Conservation (phyloP, 2,113 vertebrate species). For the Corydoras maculifer region DNA sequence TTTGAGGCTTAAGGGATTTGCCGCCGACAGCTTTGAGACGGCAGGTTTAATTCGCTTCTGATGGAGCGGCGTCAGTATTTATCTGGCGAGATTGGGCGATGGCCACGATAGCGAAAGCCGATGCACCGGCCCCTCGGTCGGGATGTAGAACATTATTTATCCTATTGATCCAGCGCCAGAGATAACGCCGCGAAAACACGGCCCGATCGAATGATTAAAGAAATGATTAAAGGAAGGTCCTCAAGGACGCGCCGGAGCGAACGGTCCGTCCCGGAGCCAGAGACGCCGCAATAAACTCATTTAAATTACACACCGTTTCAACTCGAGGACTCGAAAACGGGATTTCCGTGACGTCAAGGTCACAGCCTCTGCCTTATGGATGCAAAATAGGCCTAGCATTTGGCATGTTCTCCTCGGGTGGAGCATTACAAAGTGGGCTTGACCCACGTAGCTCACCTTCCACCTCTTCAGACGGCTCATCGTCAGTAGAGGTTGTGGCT, state of each 20-base stretch:
- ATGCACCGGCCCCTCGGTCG: constrained; percentile 12
- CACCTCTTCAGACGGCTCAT: too few relatives aligned
- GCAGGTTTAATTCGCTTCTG: constrained; percentile 1
- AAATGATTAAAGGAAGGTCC: constrained; percentile 35
- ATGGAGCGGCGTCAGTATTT: constrained; percentile 17
- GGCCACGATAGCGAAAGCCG: constrained; percentile 27
- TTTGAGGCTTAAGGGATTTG: neutral
- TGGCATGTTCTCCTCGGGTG: too few relatives aligned
- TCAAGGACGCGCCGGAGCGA: constrained; percentile 14
- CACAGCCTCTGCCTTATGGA: too few relatives aligned
- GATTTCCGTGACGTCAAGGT: too few relatives aligned
- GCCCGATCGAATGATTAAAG: constrained; percentile 33
- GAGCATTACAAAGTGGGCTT: too few relatives aligned
- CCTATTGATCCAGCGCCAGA: constrained; percentile 36
- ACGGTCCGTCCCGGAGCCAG: neutral
- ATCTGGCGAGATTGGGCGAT: constrained; percentile 29
- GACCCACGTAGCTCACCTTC: too few relatives aligned
- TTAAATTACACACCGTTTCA: neutral
- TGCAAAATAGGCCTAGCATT: too few relatives aligned
- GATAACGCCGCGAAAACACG: constrained; percentile 34
- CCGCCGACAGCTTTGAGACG: neutral
- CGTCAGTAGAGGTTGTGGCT: too few relatives aligned
- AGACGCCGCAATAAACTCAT: neutral
- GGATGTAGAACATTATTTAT: constrained; percentile 39
- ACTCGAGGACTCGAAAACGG: too few relatives aligned